Conservation (phyloP, 2,113 vertebrate genomes). For the Cochlearius cochlearius region DNA sequence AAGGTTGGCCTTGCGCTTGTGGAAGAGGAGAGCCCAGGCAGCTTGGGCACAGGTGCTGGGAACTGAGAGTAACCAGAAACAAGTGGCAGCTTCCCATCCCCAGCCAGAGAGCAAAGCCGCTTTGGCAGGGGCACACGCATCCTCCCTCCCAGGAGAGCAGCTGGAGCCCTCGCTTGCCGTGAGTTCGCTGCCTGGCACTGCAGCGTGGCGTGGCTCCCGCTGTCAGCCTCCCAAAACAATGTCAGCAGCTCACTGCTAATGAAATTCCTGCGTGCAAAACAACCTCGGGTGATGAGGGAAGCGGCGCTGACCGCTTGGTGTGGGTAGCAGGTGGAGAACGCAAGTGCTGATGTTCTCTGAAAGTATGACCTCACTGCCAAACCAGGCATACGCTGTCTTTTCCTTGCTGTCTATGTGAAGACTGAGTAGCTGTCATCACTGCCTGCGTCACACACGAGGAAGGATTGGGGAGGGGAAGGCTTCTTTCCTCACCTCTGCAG, state of each 20-base stretch:
- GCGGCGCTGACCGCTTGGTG: accelerated
- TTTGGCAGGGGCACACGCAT: neutral
- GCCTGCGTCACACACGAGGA: neutral
- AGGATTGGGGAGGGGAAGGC: neutral
- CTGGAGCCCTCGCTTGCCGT: neutral
- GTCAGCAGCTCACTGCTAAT: neutral
- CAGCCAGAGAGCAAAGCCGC: neutral
- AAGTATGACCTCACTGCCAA: neutral
- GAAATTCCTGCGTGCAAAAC: neutral
- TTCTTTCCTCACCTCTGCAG: neutral
- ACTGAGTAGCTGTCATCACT: neutral
- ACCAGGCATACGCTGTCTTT: neutral
- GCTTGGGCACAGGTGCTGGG: neutral
- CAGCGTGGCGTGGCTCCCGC: neutral
- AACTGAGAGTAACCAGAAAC: neutral
- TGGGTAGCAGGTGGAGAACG: neutral
- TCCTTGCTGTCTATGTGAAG: neutral
- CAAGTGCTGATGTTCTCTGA: neutral
- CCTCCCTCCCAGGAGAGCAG: neutral
- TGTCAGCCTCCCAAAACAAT: neutral
- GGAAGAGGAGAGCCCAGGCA: neutral
- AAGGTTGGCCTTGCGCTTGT: neutral
- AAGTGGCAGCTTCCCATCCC: neutral
- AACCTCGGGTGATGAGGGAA: neutral
- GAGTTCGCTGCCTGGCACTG: neutral